phyloP scores from a whole-genome alignment of 1,140 invertebrate species.

The Ganaspis sp. region DNA sequence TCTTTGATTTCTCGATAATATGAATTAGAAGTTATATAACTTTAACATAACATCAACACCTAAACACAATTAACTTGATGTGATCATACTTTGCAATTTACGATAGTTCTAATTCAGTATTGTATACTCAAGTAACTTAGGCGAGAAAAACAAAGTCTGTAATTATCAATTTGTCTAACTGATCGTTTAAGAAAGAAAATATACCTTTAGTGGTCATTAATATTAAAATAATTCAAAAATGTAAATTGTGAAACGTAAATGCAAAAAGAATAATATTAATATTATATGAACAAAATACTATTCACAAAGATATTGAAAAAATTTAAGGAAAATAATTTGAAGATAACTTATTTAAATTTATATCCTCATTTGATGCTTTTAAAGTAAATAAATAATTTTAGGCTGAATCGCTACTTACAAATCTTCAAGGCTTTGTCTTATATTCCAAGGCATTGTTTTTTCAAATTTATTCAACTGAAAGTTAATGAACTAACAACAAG shows the following conservation, averaged over 20 bases:
- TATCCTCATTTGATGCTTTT: too few species aligned
- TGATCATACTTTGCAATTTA: constrained; percentile 23
- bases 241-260: too few species aligned
- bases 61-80: constrained; percentile 16
- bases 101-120: neutral
- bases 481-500: constrained; percentile 13
- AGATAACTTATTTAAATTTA: too few species aligned
- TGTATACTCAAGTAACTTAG: neutral
- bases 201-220: neutral
- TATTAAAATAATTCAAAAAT: too few species aligned
- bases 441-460: neutral
- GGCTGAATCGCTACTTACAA: neutral
- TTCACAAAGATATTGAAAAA: too few species aligned
- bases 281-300: too few species aligned
- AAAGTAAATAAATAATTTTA: too few species aligned
- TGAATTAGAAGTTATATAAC: constrained; percentile 2
- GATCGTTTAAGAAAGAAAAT: neutral
- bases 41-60: constrained; percentile 3
- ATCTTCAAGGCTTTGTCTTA: neutral
- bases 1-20: constrained; percentile 13
- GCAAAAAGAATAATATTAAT: too few species aligned
- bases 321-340: too few species aligned
- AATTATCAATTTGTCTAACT: neutral
- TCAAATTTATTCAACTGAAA: neutral
- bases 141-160: neutral